A percentile compares a stretch with the other conserved stretches of the same genome.
These are phyloP conservation scores for Stegostoma tigrinum DNA, from an alignment of 2,113 vertebrate genomes.

Conservation along the genomic window DNA sequence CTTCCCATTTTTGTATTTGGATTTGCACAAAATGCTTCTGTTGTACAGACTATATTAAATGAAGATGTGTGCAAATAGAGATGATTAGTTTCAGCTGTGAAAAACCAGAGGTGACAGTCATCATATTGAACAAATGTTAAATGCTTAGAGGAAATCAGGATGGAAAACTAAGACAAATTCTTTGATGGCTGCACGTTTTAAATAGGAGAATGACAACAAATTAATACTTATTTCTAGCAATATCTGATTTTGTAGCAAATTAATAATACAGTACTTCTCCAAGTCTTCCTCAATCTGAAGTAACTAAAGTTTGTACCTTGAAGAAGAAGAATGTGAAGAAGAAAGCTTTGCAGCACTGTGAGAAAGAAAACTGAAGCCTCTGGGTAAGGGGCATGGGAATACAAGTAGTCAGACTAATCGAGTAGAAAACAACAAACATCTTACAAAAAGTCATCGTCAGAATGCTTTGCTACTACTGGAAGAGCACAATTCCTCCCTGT, in stretches of 20 bases:
- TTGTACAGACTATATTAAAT: neutral
- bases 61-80: neutral
- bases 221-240: too few relatives aligned
- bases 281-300: neutral
- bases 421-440: neutral
- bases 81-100: neutral
- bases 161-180: neutral
- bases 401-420: neutral
- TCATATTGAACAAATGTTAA: neutral
- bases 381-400: neutral
- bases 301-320: neutral
- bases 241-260: neutral
- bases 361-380: neutral
- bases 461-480: neutral
- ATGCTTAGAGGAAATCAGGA: neutral
- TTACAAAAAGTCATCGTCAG: neutral
- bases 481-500: neutral
- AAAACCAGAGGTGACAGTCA: neutral
- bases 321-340: neutral
- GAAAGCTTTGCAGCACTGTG: neutral
- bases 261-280: neutral
- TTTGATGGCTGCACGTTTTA: neutral
- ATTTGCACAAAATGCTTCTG: neutral
- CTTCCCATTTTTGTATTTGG: neutral
- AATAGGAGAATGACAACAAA: neutral